Evolutionary conservation across 2,797 vertebrate genomes (phyloP), one percentile per base, ranked within the genome.

Genomic region (Melanotaenia maccullochi): DNA sequence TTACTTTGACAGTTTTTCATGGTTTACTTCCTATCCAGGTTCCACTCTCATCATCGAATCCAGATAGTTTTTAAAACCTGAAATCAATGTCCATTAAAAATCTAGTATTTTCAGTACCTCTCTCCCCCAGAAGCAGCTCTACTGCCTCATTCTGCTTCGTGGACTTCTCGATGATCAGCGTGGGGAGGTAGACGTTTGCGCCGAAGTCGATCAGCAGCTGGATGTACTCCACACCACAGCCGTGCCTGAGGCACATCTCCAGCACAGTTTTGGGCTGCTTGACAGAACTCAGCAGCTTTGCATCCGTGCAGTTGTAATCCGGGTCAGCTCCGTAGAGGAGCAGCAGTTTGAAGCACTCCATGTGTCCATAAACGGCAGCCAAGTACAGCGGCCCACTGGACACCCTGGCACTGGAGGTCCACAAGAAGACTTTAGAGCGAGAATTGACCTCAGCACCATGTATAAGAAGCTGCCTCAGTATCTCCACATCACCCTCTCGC

Each of bases 371-470:
- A 33, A 94, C 94, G 0, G 96, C 96, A 0, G 97, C 95, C 36
- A 98, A 91, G 88, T 97, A 98, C 9, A 99, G 93, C 0, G 97
- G 97, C 2, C 97, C 97, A 0, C 96, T 96, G 63, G 94, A 96
- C 16, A 95, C 92, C 56, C 92, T 87, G 0, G 95, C 92, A 8
- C 92, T 93, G 1, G 94, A 94, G 0, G 95, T 95, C 96, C 96
- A 97, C 6, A 95, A 84, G 0, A 94, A 90, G 59, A 96, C 74
- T 47, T 96, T 94, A 0, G 94, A 94, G 20, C 95, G 96, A 0
- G 96, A 96, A 2, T 98, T 96, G 35, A 93, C 91, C 60, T 96
- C 94, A 0, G 96, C 97, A 0, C 97, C 97, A 0, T 95, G 94
- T 9, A 87, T 74, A 9, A 99, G 92, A 51, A 99, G 96, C 73